Conservation (phyloP, 2,113 vertebrate genomes). For the Chloebia gouldiae region DNA sequence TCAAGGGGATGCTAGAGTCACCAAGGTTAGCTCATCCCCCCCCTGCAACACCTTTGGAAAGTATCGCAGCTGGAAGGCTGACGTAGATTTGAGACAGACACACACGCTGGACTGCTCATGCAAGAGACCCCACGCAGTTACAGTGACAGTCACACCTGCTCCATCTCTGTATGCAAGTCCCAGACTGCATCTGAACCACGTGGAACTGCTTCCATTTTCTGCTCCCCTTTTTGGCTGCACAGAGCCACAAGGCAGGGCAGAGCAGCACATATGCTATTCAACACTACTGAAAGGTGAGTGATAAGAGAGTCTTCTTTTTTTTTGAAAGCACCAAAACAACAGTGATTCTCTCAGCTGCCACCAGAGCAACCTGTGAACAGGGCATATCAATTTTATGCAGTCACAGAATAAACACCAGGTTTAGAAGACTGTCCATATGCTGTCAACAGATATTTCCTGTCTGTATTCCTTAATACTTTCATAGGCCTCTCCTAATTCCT, state of each 20-base stretch:
- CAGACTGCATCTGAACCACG: neutral
- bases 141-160: neutral
- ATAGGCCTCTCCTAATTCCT: neutral
- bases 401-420: neutral
- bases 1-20: neutral
- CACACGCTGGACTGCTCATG: neutral
- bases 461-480: neutral
- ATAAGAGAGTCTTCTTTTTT: neutral
- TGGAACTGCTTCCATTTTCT: neutral
- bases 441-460: neutral
- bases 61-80: neutral
- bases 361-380: neutral
- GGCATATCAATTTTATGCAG: neutral
- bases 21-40: neutral
- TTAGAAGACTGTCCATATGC: neutral
- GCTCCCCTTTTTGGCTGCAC: neutral
- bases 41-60: neutral
- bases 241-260: neutral
- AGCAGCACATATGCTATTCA: neutral
- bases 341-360: neutral
- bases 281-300: neutral
- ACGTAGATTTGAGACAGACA: neutral
- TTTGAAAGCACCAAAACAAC: neutral
- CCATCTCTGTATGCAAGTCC: neutral
- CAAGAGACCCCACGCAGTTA: neutral